Base-by-base conservation (phyloP, 2,888 invertebrate genomes). In the Meteorus cinctellus region DNA sequence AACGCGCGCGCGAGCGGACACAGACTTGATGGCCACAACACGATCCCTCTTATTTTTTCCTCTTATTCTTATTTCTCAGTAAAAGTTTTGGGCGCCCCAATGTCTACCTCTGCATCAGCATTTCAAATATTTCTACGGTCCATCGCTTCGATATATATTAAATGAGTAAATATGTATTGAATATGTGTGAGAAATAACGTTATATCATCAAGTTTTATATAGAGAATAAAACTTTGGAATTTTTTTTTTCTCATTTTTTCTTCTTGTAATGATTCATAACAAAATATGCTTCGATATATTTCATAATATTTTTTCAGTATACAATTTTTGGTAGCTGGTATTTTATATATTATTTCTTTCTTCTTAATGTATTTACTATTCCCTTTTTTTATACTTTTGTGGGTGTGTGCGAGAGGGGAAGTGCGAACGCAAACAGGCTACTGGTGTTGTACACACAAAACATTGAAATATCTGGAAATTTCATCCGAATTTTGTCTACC, bases 361-460 rank as follows among this genome's bases (percentile, higher is more conserved):
- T 36, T 41, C 36, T 59, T 36, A 6, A 68, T 19, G 29, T 48
- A 48, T 68, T 51, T 68, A 31, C 24, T 51, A 29, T 51, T 48
- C 29, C 10, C 29, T 14, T 62, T 60, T 27, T 60, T 31, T 62
- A 2, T 31, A 4, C 16, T 16, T 31, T 31, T 62, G 16, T 62
- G 34, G 34, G 34, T 34, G 34, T 62, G 62, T n/a, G 10, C 16
- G 6, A 6, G 31, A 31, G 41, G 19, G 12, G 19, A 59, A 70
- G 69, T 75, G 69, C 69, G 24, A 66, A 70, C 55, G 55, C 41
- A 45, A 71, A 71, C 45, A 71, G 79, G 85, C 89, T 88, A 89
- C 89, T 84, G 85, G 89, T 88, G 84, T 89, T 89, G 89, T 55
- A 55, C n/a, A 19, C 6, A 55, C 87, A 86, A 87, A 86, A 88